Evolutionary conservation across 1,140 invertebrate species (phyloP).

Genomic region (Papilio glaucus): DNA sequence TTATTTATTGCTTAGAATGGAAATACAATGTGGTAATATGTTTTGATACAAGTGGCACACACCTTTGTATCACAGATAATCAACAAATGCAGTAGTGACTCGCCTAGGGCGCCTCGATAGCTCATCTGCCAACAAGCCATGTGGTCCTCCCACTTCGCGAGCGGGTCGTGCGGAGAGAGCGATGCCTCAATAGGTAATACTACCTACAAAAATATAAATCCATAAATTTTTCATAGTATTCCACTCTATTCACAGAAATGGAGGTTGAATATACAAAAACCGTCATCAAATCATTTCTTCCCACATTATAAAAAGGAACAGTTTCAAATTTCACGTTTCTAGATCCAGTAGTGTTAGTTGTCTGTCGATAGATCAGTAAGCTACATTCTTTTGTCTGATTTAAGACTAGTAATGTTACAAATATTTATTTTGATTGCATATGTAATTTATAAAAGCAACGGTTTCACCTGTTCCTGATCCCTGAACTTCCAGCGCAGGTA

Average conservation of each 20-base stretch:
- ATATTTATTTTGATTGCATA: no score
- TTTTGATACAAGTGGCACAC: not conserved
- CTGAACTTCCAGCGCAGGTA: conserved; percentile 96
- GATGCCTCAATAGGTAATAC: conserved; percentile 92
- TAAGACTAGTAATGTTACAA: not conserved
- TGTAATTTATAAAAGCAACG: no score
- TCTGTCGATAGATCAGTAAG: no score
- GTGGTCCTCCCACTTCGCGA: conserved; percentile 94
- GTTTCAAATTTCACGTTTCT: no score
- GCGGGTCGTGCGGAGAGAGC: conserved; percentile 90
- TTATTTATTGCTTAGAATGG: not conserved
- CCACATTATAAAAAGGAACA: no score
- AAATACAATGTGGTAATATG: not conserved
- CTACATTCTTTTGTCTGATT: not conserved
- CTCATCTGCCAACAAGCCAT: conserved; percentile 99
- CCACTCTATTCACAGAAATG: no score
- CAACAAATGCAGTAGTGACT: conserved; percentile 96
- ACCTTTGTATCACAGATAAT: conserved; percentile 97
- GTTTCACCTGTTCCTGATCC: conserved; percentile 89
- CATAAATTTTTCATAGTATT: no score
- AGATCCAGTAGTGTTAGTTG: no score
- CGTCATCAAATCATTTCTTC: no score
- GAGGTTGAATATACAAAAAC: no score
- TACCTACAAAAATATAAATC: conserved; percentile 80
- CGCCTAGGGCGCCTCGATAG: conserved; percentile 96